Base-by-base conservation (phyloP, 2,888 invertebrate species). In the Seladonia tumulorum region DNA sequence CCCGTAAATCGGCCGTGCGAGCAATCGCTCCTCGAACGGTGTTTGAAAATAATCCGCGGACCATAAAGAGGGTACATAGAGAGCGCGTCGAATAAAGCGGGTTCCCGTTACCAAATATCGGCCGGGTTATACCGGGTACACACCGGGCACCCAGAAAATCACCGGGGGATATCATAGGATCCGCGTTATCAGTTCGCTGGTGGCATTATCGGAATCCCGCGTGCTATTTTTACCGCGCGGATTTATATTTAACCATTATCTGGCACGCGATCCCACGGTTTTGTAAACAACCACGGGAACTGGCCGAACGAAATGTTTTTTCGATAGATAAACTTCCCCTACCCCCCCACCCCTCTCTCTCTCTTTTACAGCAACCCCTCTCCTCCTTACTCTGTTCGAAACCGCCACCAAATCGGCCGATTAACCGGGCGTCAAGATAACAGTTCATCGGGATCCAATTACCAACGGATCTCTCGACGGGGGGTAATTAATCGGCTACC, bases 401-500 rank as follows among this genome's bases (percentile, higher is more conserved):
- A 7, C 68, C 68, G 71, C 70, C 70, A 18, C 25, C n/a, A 71
- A 49, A 53, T 73, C 68, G 68, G 35, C 39, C 83, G 79, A 83
- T 88, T 78, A 80, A 87, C 18, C 68, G 29, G 71, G 10, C 47
- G 75, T 45, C 77, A 57, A 78, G 82, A 89, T 82, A 88, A 89
- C 66, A 82, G 80, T 82, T 80, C 75, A 84, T 75, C 42, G 60
- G 76, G 63, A 77, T 79, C 73, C 74, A 79, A 85, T 87, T 88
- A 81, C 75, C 77, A n/a, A 29, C 39, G 60, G n/a, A 66, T 16
- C 63, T 29, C 70, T 82, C 72, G 42, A 76, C 49, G 66, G 79
- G 82, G 57, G 78, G 79, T 75, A 85, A 87, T 87, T 89, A 89
- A 87, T 89, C 80, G 80, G 45, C n/a, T 53, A 47, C n/a, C 77